phyloP scores from a whole-genome alignment of 2,888 invertebrate species.

The Spodoptera littoralis region DNA sequence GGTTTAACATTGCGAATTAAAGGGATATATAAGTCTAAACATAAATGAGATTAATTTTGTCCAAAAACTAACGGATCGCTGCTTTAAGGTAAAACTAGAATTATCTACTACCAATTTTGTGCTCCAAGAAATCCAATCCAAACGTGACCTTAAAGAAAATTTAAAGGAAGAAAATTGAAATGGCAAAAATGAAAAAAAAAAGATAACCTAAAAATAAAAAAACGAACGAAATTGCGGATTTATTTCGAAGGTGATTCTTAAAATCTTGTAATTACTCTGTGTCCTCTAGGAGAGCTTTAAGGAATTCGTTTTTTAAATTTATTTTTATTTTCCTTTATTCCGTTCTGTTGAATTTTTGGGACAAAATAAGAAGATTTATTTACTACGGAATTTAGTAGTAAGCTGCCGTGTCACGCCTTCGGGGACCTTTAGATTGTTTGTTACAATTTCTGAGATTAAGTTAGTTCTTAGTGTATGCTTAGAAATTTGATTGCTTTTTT shows the following conservation, averaged over 20 bases:
- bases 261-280: slow-evolving; percentile 68
- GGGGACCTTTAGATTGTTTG: neutral
- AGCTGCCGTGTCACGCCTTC: slow-evolving; percentile 4
- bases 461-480: no score
- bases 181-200: slow-evolving; percentile 24
- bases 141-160: slow-evolving; percentile 39
- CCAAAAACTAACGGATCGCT: no score
- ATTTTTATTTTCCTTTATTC: slow-evolving; percentile 52
- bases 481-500: no score
- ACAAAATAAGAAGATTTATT: slow-evolving; percentile 35
- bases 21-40: no score
- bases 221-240: slow-evolving; percentile 12
- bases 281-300: slow-evolving; percentile 57
- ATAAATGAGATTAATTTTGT: no score
- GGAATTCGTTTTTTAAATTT: slow-evolving; percentile 46
- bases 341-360: slow-evolving; percentile 35
- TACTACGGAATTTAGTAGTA: slow-evolving; percentile 24
- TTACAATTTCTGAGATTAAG: no score
- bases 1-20: neutral
- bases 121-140: neutral
- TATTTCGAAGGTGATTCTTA: slow-evolving; percentile 51
- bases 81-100: no score
- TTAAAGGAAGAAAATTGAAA: slow-evolving; percentile 15
- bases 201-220: slow-evolving; percentile 19
- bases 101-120: neutral